Conservation (phyloP, 2,888 invertebrate genomes). For the Ormia ochracea region DNA sequence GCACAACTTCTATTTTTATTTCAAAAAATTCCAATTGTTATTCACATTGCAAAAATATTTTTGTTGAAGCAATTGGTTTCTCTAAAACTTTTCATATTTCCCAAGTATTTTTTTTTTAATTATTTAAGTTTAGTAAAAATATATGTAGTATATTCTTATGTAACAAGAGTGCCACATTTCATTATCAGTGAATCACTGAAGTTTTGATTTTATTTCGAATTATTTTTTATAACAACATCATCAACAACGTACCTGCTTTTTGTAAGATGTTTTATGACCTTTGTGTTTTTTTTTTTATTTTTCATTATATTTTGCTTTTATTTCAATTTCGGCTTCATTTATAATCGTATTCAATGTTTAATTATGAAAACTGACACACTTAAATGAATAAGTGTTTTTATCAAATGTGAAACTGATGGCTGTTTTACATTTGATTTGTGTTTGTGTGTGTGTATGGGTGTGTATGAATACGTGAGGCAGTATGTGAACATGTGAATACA, state of each 20-base stretch:
- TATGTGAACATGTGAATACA: not conserved
- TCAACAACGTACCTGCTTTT: constrained; percentile 2
- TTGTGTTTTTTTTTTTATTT: constrained; percentile 12
- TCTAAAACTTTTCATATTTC: no score
- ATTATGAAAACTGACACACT: constrained; percentile 52
- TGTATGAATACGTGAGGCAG: not conserved
- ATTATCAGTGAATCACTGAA: constrained; percentile 19
- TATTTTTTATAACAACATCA: not conserved
- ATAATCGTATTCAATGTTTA: constrained; percentile 12
- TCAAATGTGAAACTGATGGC: constrained; percentile 59
- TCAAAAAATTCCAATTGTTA: no score
- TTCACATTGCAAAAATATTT: no score
- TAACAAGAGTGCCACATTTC: not conserved
- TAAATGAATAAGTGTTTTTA: constrained; percentile 13
- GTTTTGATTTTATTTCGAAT: constrained; percentile 10
- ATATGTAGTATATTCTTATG: no score
- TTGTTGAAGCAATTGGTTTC: no score
- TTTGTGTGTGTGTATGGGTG: not conserved
- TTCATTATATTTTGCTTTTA: constrained; percentile 5
- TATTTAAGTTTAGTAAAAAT: not conserved
- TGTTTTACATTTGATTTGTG: no score
- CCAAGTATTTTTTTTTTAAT: no score
- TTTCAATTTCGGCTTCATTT: constrained; percentile 11
- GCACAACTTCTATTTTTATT: no score
- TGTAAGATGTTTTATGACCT: constrained; percentile 24